Evolutionary conservation across 2,797 vertebrate species (phyloP).

Genomic region (Paedocypris micromegethes): DNA sequence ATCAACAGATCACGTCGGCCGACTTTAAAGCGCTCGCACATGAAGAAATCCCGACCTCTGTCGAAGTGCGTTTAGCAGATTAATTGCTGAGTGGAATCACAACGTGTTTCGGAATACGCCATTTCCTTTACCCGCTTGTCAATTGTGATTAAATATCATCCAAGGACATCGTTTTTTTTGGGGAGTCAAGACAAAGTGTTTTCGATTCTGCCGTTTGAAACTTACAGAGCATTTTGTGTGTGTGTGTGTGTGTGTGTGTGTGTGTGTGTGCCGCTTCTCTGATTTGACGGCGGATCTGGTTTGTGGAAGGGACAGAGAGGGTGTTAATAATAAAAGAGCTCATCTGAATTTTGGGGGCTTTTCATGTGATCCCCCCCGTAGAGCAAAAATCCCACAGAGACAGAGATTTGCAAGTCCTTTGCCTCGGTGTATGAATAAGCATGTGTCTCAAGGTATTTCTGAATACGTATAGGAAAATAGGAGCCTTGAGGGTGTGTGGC

Average conservation of each 20-base stretch:
- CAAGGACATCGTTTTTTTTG: background rate
- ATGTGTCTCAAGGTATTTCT: constrained; percentile 52
- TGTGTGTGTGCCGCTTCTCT: constrained; percentile 10
- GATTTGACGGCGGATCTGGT: constrained; percentile 5
- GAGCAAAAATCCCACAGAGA: constrained; percentile 40
- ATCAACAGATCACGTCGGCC: too few species aligned
- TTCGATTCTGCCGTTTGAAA: background rate
- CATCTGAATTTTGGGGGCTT: constrained; percentile 50
- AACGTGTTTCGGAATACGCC: background rate
- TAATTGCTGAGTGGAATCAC: constrained; percentile 3
- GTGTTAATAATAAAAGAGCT: constrained; percentile 38
- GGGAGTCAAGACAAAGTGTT: background rate
- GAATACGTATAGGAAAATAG: constrained; percentile 39
- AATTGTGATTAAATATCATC: background rate
- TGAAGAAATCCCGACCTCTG: constrained; percentile 3
- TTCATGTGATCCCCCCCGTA: constrained; percentile 40
- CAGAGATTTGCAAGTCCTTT: constrained; percentile 47
- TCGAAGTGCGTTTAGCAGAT: background rate
- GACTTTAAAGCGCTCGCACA: background rate
- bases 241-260: constrained; percentile 17
- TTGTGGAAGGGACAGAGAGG: constrained; percentile 34
- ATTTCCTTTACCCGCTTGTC: background rate
- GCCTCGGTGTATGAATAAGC: constrained; percentile 48
- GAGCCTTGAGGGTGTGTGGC: constrained; percentile 47
- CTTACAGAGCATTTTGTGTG: constrained; percentile 13